A percentile compares a stretch with the other conserved stretches of the same genome.
Evolutionary conservation across 2,888 invertebrate genomes (phyloP).

Genomic region (Labia minor): DNA sequence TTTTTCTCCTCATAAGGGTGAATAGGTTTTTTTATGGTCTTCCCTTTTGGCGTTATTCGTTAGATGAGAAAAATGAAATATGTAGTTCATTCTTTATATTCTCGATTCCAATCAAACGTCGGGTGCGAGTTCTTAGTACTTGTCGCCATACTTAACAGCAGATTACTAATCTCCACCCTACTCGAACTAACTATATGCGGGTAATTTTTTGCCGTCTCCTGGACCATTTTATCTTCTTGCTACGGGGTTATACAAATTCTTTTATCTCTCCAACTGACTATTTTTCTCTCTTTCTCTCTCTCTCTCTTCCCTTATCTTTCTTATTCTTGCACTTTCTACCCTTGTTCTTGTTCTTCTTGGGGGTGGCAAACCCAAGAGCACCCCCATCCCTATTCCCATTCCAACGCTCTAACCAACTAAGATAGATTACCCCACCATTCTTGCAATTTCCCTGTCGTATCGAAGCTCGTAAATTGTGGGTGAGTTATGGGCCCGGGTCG

Average conservation of each 20-base stretch:
- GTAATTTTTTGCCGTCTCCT: constrained; percentile 1
- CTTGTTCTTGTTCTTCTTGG: constrained; percentile 35
- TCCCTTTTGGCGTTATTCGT: too few species aligned
- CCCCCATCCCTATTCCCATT: constrained; percentile 33
- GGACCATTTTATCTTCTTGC: constrained; percentile 2
- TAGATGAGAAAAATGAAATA: too few species aligned
- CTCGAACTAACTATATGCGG: not conserved
- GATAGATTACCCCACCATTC: constrained; percentile 86
- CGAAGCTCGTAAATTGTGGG: constrained; percentile 75
- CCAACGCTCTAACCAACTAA: constrained; percentile 54
- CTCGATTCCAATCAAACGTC: too few species aligned
- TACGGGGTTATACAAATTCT: constrained; percentile 6
- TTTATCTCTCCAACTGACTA: constrained; percentile 7
- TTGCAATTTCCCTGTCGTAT: constrained; percentile 90
- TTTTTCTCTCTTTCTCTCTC: constrained; percentile 19
- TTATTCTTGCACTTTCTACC: constrained; percentile 25
- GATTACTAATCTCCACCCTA: not conserved
- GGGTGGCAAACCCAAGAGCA: constrained; percentile 39
- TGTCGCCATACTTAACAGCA: not conserved
- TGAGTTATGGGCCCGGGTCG: constrained; percentile 58
- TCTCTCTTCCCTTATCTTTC: constrained; percentile 17
- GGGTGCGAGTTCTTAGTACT: too few species aligned
- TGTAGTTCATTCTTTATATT: too few species aligned
- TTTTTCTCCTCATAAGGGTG: too few species aligned
- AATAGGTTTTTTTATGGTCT: too few species aligned